Evolutionary conservation across 1,140 invertebrate species (phyloP).

Genomic region (Gryon sp.): DNA sequence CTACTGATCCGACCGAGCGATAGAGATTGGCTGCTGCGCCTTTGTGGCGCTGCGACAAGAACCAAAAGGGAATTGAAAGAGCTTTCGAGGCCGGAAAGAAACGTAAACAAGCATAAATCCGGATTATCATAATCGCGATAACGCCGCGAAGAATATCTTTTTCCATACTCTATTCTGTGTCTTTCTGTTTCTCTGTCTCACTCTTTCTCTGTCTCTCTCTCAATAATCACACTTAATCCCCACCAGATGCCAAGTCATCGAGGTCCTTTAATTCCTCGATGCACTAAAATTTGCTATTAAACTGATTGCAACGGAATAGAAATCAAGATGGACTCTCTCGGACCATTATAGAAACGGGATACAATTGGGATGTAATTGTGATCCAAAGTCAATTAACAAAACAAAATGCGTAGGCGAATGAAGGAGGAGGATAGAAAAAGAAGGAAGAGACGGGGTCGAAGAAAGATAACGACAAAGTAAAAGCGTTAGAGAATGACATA

Average conservation of each 20-base stretch:
- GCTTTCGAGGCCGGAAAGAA: slow-evolving; percentile 33
- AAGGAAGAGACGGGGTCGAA: no score
- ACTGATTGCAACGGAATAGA: slow-evolving; percentile 50
- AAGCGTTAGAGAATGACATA: no score
- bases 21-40: slow-evolving; percentile 47
- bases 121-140: slow-evolving; percentile 75
- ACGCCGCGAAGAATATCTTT: slow-evolving; percentile 65
- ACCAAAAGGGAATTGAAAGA: slow-evolving; percentile 50
- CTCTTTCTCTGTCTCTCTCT: no score
- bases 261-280: slow-evolving; percentile 53
- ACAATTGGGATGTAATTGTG: slow-evolving; percentile 62
- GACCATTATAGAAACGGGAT: slow-evolving; percentile 61
- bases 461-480: no score
- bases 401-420: slow-evolving; percentile 64
- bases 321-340: slow-evolving; percentile 36
- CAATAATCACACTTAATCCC: no score
- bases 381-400: slow-evolving; percentile 72
- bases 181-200: no score
- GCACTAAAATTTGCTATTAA: slow-evolving; percentile 41
- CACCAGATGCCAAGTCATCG: no score
- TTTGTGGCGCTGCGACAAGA: slow-evolving; percentile 53
- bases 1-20: slow-evolving; percentile 52
- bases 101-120: slow-evolving; percentile 70
- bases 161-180: slow-evolving; percentile 50
- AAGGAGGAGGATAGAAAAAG: slow-evolving; percentile 7